These are phyloP conservation scores for Nannoperca australis DNA, from an alignment of 2,797 vertebrate genomes.

Conservation along the genomic window DNA sequence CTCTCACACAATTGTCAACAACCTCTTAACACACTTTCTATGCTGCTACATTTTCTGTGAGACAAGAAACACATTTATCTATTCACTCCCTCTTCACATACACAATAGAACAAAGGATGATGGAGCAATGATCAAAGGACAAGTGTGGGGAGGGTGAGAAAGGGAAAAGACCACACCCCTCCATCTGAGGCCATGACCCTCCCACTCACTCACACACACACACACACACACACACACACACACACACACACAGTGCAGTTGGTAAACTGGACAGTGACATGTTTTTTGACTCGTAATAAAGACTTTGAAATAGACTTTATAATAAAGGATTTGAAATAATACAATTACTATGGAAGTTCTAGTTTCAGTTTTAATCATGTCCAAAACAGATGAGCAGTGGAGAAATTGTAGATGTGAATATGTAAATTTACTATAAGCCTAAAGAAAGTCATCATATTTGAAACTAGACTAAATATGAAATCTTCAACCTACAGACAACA, in stretches of 20 bases:
- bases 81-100: background rate
- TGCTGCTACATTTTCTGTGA: conserved; percentile 12
- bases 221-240: background rate
- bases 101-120: conserved; percentile 63
- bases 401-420: background rate
- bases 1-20: conserved; percentile 7
- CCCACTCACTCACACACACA: conserved; percentile 3
- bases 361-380: conserved; percentile 1
- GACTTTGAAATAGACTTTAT: background rate
- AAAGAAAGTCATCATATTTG: background rate
- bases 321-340: background rate
- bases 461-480: background rate
- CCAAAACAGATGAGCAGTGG: background rate
- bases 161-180: conserved; percentile 65
- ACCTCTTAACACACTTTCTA: conserved; percentile 30
- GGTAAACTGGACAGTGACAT: background rate
- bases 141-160: conserved; percentile 4
- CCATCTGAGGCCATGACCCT: conserved; percentile 57
- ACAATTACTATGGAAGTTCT: background rate
- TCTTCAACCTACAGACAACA: background rate
- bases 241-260: conserved; percentile 11
- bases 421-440: background rate
- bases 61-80: background rate
- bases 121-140: conserved; percentile 30
- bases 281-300: conserved; percentile 1